Conservation (phyloP, 1,140 invertebrate species). For the Melanaphis sacchari region DNA sequence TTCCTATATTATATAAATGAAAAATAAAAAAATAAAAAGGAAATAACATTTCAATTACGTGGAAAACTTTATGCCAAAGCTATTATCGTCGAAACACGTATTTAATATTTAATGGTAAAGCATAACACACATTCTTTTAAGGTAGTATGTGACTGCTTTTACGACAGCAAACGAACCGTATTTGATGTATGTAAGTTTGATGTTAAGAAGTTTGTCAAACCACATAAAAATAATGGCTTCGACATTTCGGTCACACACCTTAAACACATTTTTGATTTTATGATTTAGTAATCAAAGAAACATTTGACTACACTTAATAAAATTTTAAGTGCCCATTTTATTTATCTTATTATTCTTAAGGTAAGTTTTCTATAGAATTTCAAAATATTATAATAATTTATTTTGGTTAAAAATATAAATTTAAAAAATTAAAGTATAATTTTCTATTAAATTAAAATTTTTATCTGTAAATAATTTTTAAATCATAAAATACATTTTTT, state of each 20-base stretch:
- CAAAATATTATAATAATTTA: neutral
- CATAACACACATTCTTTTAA: neutral
- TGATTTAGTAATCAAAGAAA: slow-evolving; percentile 7
- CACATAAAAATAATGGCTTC: neutral
- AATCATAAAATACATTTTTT: too few relatives aligned
- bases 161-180: neutral
- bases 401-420: neutral
- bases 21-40: neutral
- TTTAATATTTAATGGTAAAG: slow-evolving; percentile 26
- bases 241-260: neutral
- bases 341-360: neutral
- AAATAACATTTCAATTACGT: slow-evolving; percentile 11
- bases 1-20: neutral
- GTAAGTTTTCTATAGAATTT: neutral
- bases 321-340: neutral
- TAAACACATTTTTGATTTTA: neutral
- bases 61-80: slow-evolving; percentile 2
- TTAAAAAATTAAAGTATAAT: neutral
- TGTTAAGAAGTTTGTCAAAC: slow-evolving; percentile 15
- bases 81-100: slow-evolving; percentile 1
- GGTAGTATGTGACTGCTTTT: neutral
- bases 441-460: neutral
- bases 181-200: neutral
- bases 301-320: neutral
- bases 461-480: neutral